phyloP scores from a whole-genome alignment of 2,888 invertebrate genomes.

The Orthosia gothica region DNA sequence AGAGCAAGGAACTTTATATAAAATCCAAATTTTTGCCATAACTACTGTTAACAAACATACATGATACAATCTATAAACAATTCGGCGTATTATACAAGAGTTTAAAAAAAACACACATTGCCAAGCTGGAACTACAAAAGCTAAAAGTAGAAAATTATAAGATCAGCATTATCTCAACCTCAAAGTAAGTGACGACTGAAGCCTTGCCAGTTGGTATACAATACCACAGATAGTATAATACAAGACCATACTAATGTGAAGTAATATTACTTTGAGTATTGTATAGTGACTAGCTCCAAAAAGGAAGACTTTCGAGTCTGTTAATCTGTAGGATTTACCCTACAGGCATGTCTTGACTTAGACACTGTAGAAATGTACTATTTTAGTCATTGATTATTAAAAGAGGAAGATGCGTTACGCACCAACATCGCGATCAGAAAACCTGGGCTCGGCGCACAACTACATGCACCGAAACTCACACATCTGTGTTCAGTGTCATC shows the following conservation, averaged over 20 bases:
- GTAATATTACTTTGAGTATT: not conserved
- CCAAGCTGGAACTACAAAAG: not conserved
- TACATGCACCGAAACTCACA: no score
- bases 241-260: not conserved
- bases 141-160: not conserved
- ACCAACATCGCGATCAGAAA: no score
- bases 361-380: not conserved
- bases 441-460: no score
- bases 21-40: not conserved
- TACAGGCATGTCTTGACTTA: not conserved
- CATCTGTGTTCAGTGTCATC: no score
- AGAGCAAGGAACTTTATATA: not conserved
- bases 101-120: not conserved
- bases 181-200: not conserved
- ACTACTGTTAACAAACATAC: no score
- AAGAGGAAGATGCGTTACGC: no score
- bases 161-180: not conserved
- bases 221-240: no score
- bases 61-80: no score
- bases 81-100: no score
- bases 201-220: not conserved
- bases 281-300: conserved; percentile 15
- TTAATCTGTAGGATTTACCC: not conserved
- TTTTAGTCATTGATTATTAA: no score
- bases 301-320: not conserved